Conservation (phyloP, 2,888 invertebrate species). For the Lottia scabra region DNA sequence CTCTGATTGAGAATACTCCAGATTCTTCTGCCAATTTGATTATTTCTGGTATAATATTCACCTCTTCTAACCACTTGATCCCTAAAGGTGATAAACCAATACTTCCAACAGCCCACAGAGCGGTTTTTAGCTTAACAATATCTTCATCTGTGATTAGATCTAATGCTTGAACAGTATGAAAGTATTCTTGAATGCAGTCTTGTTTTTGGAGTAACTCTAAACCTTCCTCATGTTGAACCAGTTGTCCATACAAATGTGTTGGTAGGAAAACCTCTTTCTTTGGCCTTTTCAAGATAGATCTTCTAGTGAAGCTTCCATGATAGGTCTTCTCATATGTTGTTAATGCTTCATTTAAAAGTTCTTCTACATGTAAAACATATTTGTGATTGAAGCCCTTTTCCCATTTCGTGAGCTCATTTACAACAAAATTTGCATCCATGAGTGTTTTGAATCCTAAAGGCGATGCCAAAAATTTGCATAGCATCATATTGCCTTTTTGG, state of each 20-base stretch:
- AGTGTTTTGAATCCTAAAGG: conserved; percentile 79
- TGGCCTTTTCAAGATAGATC: conserved; percentile 58
- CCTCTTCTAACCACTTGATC: conserved; percentile 78
- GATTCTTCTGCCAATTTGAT: conserved; percentile 82
- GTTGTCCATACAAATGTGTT: conserved; percentile 87
- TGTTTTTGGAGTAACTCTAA: conserved; percentile 64
- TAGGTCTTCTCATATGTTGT: conserved; percentile 86
- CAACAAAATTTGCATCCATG: conserved; percentile 76
- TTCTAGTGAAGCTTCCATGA: conserved; percentile 70
- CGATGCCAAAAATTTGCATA: conserved; percentile 82
- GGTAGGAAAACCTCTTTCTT: conserved; percentile 72
- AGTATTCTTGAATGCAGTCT: conserved; percentile 61
- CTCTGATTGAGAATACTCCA: conserved; percentile 87
- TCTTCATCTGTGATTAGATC: conserved; percentile 56
- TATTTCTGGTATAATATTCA: conserved; percentile 72
- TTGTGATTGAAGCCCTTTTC: conserved; percentile 73
- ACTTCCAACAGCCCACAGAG: conserved; percentile 82
- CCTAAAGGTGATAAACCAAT: conserved; percentile 82
- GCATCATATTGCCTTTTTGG: conserved; percentile 82
- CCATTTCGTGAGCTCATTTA: conserved; percentile 85
- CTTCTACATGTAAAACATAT: conserved; percentile 91
- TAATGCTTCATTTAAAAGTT: conserved; percentile 87
- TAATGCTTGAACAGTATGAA: conserved; percentile 54
- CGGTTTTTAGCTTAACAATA: conserved; percentile 83
- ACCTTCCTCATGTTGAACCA: conserved; percentile 78